Base-by-base conservation (phyloP, 2,888 invertebrate species). In the Dasysyrphus tricinctus region DNA sequence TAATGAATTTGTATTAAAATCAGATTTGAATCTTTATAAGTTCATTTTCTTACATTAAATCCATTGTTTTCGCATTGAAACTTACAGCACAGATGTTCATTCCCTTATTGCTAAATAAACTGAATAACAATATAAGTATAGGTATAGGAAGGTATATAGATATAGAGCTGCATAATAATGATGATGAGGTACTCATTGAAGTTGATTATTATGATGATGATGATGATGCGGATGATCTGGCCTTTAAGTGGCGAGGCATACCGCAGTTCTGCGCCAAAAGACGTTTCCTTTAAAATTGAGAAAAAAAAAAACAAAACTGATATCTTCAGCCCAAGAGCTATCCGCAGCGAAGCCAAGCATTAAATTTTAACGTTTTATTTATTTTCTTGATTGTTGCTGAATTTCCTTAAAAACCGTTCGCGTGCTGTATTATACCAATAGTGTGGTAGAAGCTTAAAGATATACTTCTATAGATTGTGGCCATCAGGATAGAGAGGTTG, bases 201-300 rank as follows among this genome's bases (percentile, higher is more conserved):
- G 81, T 78, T 86, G 86, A 81, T 86, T 86, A 79, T 86, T 78
- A 86, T 86, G 75, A 86, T 86, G 86, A 86, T 86, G 86, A 86
- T 86, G 85, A 86, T 86, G 78, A 81, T 85, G 69, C 70, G 85
- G 80, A 86, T 86, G 69, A 86, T 86, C 78, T 86, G 81, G 69
- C 86, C 78, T 81, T 86, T 86, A 69, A 61, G 86, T 86, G 86
- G 86, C n/a, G n/a, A 81, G 81, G 81, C 86, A 65, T 59, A 78
- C 75, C 49, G 72, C 56, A 61, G 16, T 42, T 65, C 65, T 65
- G 63, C 34, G 49, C 51, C 19, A 44, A 67, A 65, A 70, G 42
- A 67, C 24, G 61, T 63, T 44, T 72, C 61, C 44, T 49, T 32
- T 7, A 49, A 76, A n/a, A 24, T 24, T 65, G 47, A 73, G 12